Percentiles rank a stretch among this genome's conserved stretches.
These are phyloP conservation scores for Thrips palmi DNA, from an alignment of 1,140 invertebrate species.

Conservation along the genomic window DNA sequence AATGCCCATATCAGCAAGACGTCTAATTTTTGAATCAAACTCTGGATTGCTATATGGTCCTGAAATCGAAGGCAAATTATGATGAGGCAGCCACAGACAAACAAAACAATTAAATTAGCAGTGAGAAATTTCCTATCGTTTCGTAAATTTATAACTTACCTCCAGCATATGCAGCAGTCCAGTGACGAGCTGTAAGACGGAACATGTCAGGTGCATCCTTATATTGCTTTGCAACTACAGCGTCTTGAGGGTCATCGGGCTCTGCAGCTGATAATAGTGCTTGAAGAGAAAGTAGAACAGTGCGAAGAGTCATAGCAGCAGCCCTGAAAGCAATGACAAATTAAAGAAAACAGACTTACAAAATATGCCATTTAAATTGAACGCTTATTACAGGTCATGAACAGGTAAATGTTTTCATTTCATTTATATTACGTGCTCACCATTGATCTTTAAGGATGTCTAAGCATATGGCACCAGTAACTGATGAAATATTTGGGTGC, in stretches of 20 bases:
- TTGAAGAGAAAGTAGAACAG: slow-evolving; percentile 85
- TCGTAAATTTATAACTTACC: slow-evolving; percentile 27
- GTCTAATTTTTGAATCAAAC: slow-evolving; percentile 63
- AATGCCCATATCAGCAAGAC: slow-evolving; percentile 73
- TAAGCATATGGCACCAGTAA: slow-evolving; percentile 96
- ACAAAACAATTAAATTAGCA: slow-evolving; percentile 1
- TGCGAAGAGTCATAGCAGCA: slow-evolving; percentile 93
- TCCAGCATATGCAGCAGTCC: slow-evolving; percentile 88
- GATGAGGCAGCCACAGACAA: neutral
- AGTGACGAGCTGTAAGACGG: slow-evolving; percentile 74
- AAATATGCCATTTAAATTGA: neutral
- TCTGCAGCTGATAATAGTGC: slow-evolving; percentile 81
- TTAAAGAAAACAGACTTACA: neutral
- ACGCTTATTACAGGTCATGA: no score
- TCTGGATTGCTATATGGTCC: slow-evolving; percentile 52
- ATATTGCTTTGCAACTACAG: slow-evolving; percentile 93
- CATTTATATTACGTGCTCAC: slow-evolving; percentile 26
- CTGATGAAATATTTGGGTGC: slow-evolving; percentile 99
- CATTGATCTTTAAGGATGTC: slow-evolving; percentile 99
- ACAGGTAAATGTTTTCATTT: neutral
- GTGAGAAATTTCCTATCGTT: slow-evolving; percentile 3
- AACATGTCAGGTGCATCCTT: slow-evolving; percentile 79
- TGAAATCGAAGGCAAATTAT: slow-evolving; percentile 23
- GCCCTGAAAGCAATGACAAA: slow-evolving; percentile 41
- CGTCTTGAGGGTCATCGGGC: slow-evolving; percentile 91